A percentile compares a stretch with the other conserved stretches of the same genome.
These are phyloP conservation scores for Labroides dimidiatus DNA, from an alignment of 2,797 vertebrate genomes.

Conservation along the genomic window DNA sequence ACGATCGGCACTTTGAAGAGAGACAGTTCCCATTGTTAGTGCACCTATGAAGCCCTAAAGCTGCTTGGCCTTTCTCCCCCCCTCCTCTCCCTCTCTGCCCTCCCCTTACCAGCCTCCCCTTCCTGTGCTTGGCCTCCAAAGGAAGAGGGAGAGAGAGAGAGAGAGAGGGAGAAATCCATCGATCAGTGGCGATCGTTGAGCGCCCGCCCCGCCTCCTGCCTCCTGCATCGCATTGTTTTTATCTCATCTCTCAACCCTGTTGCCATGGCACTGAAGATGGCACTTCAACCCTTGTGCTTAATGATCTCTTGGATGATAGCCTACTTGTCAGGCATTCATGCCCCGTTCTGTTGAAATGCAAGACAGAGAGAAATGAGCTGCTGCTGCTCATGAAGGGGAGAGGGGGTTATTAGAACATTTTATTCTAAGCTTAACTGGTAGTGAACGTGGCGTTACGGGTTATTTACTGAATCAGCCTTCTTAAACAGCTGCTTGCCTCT, in stretches of 20 bases:
- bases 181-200: constrained; percentile 84
- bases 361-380: constrained; percentile 71
- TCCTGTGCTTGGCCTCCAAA: constrained; percentile 64
- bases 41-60: constrained; percentile 68
- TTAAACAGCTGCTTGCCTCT: constrained; percentile 58
- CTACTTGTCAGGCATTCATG: constrained; percentile 86
- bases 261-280: constrained; percentile 89
- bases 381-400: constrained; percentile 26
- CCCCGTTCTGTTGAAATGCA: constrained; percentile 78
- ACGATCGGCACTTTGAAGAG: constrained; percentile 70
- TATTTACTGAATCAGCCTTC: constrained; percentile 69
- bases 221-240: constrained; percentile 87
- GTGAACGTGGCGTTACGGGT: constrained; percentile 56
- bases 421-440: constrained; percentile 69
- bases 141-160: constrained; percentile 44
- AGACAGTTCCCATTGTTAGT: constrained; percentile 66
- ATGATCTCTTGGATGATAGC: constrained; percentile 90
- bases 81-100: constrained; percentile 37
- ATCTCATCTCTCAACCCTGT: constrained; percentile 88
- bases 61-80: constrained; percentile 51
- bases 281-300: constrained; percentile 89
- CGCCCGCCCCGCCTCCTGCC: constrained; percentile 74
- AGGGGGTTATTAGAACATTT: constrained; percentile 68
- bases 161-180: constrained; percentile 73
- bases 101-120: constrained; percentile 48